Evolutionary conservation across 64 coral and sea anemone species (phyloP).

Genomic region (Dendrophyllia cribrosa): DNA sequence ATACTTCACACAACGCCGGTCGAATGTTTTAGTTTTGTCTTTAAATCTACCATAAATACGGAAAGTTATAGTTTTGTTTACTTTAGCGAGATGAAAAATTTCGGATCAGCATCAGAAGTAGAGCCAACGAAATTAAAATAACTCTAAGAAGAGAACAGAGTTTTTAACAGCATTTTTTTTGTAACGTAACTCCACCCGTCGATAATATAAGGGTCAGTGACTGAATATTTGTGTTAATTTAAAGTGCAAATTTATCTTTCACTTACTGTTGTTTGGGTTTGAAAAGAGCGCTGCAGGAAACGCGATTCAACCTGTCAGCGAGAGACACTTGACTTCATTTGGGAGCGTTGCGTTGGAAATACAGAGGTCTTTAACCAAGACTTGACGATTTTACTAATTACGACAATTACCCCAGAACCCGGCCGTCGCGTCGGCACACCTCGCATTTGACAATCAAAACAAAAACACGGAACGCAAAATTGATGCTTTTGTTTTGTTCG

Average conservation of each 20-base stretch:
- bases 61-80: background rate
- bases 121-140: background rate
- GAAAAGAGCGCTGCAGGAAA: background rate
- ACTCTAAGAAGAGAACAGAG: background rate
- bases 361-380: background rate
- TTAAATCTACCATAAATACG: background rate
- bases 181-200: background rate
- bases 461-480: conserved; percentile 7
- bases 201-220: background rate
- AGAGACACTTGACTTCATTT: background rate
- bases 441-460: conserved; percentile 33
- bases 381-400: background rate
- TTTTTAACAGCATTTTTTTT: background rate
- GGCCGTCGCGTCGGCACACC: background rate
- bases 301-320: background rate
- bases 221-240: background rate
- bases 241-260: background rate
- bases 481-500: conserved; percentile 19
- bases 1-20: conserved; percentile 4
- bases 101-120: background rate
- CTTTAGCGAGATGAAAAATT: background rate
- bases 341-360: background rate
- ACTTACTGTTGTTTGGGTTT: background rate
- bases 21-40: background rate
- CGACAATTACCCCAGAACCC: background rate